Conservation (phyloP, 2,797 vertebrate species). For the Steatocranus sp. region DNA sequence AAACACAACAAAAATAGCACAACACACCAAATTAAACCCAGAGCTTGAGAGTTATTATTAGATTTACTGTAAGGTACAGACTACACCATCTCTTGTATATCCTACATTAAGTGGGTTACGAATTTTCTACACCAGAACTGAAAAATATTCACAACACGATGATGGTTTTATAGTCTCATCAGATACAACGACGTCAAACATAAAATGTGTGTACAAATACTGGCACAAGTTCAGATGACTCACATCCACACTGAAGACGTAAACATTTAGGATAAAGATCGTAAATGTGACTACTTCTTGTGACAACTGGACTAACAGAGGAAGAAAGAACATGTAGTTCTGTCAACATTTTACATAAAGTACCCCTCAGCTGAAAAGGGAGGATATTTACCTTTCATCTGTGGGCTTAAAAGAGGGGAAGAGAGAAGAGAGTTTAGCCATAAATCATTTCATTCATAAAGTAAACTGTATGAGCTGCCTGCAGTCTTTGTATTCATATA, state of each 20-base stretch:
- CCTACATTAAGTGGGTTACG: not conserved
- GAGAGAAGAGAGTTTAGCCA: constrained; percentile 16
- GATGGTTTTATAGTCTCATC: not conserved
- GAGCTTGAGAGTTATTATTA: not conserved
- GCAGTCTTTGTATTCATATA: not conserved
- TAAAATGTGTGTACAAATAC: constrained; percentile 11
- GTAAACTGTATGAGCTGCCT: not conserved
- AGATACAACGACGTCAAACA: not conserved
- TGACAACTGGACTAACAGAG: constrained; percentile 13
- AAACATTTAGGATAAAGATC: constrained; percentile 15
- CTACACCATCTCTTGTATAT: not conserved
- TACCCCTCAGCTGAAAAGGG: not conserved
- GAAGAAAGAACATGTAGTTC: not conserved
- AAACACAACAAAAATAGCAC: not conserved
- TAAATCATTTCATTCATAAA: not conserved
- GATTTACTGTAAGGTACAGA: not conserved
- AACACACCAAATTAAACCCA: not conserved
- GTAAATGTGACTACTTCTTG: not conserved
- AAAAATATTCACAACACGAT: not conserved
- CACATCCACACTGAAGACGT: not conserved
- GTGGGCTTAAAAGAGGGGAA: constrained; percentile 29
- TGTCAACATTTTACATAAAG: constrained; percentile 18
- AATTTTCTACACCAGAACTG: not conserved
- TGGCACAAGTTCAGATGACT: not conserved
- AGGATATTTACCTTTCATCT: constrained; percentile 55